A percentile compares a stretch with the other conserved stretches of the same genome.
phyloP scores from a whole-genome alignment of 2,888 invertebrate genomes.

The Drosophila infuscata region DNA sequence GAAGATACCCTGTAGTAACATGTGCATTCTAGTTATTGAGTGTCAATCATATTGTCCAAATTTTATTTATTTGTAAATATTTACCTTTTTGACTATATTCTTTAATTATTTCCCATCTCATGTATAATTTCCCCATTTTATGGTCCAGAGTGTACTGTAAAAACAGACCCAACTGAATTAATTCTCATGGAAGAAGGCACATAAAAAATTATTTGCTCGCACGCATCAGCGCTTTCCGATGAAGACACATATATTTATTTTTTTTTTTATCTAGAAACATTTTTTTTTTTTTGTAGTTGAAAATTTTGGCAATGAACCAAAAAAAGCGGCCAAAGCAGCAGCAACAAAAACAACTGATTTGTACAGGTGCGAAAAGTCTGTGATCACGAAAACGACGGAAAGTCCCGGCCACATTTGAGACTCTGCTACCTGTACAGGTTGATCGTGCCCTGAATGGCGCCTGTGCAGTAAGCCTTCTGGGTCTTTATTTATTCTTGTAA shows the following conservation, averaged over 20 bases:
- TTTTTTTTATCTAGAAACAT: constrained; percentile 14
- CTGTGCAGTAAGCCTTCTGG: neutral
- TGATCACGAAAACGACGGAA: constrained; percentile 60
- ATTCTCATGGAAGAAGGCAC: constrained; percentile 35
- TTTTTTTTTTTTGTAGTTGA: constrained; percentile 30
- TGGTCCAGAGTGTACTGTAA: neutral
- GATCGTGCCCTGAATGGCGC: constrained; percentile 27
- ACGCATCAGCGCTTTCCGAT: constrained; percentile 50
- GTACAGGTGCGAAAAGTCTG: constrained; percentile 79
- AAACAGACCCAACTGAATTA: constrained; percentile 37
- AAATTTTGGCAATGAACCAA: constrained; percentile 78
- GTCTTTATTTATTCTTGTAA: constrained; percentile 19
- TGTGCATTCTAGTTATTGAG: neutral
- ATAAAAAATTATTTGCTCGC: constrained; percentile 59
- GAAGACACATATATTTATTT: constrained; percentile 22
- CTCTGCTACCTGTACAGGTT: constrained; percentile 10
- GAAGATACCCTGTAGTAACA: constrained; percentile 6
- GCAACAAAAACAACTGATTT: constrained; percentile 52
- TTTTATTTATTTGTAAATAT: neutral
- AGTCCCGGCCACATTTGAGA: constrained; percentile 7
- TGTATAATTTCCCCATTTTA: neutral
- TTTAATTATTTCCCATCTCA: neutral
- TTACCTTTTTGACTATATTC: neutral
- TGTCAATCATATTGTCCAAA: neutral
- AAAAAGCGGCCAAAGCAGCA: constrained; percentile 40